Evolutionary conservation across 1,140 invertebrate species (phyloP).

Genomic region (Ips typographus): DNA sequence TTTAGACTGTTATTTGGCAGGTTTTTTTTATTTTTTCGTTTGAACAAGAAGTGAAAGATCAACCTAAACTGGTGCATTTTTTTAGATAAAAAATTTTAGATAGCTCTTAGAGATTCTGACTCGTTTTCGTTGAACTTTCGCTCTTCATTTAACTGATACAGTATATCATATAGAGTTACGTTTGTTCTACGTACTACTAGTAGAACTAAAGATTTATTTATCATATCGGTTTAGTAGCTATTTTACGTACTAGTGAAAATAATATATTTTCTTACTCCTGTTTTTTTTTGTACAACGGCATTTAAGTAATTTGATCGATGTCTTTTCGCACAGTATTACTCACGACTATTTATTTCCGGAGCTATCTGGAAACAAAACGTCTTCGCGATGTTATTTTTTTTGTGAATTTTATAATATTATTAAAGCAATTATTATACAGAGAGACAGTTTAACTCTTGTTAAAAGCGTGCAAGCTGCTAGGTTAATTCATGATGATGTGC

Average conservation of each 20-base stretch:
- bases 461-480: conserved; percentile 34
- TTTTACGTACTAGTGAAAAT: background rate
- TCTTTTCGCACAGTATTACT: conserved; percentile 36
- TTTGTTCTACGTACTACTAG: conserved; percentile 5
- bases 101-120: no score
- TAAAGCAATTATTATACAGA: conserved; percentile 41
- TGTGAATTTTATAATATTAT: conserved; percentile 43
- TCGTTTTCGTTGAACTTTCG: no score
- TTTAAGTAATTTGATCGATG: background rate
- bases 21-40: conserved; percentile 11
- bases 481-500: conserved; percentile 21
- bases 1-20: conserved; percentile 46
- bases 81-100: no score
- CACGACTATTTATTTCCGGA: conserved; percentile 19
- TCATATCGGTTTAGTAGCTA: no score
- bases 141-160: no score
- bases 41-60: no score
- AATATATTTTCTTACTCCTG: conserved; percentile 35
- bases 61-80: no score
- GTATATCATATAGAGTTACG: background rate
- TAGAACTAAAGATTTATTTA: background rate
- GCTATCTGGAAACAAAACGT: conserved; percentile 25
- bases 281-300: conserved; percentile 23
- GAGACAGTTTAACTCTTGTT: conserved; percentile 40
- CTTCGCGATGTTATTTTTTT: conserved; percentile 50